phyloP scores from a whole-genome alignment of 2,113 vertebrate species.

The Columbina picui region DNA sequence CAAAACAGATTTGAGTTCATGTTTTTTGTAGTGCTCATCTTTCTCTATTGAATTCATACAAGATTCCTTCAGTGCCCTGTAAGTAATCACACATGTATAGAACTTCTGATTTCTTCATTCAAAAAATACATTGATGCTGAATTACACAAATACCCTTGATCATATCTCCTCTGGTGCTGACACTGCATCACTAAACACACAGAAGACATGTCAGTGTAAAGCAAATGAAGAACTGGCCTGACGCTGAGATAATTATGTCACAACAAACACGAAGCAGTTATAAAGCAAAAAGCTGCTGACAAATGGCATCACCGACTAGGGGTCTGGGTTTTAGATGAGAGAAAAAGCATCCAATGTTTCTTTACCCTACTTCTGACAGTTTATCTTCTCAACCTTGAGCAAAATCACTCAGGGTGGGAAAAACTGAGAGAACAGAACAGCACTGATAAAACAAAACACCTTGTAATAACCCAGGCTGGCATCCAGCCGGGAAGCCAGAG shows the following conservation, averaged over 20 bases:
- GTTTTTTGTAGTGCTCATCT: rapidly evolving
- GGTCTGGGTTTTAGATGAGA: background rate
- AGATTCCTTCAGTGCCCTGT: background rate
- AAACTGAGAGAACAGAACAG: background rate
- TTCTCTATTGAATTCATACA: rapidly evolving
- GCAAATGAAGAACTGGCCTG: background rate
- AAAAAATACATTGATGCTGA: background rate
- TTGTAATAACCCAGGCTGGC: background rate
- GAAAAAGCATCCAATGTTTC: background rate
- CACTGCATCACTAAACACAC: background rate
- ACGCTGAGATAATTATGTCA: background rate
- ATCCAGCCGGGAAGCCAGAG: background rate
- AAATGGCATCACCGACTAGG: background rate
- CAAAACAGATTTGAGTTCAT: background rate
- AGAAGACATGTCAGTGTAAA: background rate
- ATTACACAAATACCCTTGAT: background rate
- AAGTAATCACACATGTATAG: background rate
- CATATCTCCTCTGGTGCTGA: background rate
- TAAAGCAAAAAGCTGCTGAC: background rate
- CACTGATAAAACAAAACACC: background rate
- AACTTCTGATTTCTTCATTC: background rate
- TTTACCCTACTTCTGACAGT: background rate
- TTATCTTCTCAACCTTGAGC: background rate
- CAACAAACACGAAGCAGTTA: background rate
- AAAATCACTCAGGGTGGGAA: background rate